Evolutionary conservation across 2,888 invertebrate genomes (phyloP), one percentile per base, ranked within the genome.

Genomic region (Diogma glabrata): DNA sequence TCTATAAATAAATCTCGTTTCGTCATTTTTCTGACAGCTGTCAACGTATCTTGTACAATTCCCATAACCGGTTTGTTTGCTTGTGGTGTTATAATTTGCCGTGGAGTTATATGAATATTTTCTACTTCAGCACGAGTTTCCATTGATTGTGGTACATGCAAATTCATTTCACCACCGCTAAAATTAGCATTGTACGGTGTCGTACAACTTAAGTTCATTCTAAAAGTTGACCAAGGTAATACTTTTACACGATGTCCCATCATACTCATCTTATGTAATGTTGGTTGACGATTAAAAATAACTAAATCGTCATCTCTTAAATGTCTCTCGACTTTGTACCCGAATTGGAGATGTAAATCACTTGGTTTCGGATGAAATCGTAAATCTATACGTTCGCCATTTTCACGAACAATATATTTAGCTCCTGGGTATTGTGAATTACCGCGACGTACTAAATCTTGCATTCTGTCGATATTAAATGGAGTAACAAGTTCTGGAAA

Each of bases 251-350:
- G 82, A 74, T 99, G 99, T 56, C 99, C 97, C 99, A 99, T 99
- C 99, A 99, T 99, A 84, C 92, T 92, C 99, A 99, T 99, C 73
- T 99, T 99, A 74, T 99, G 99, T 5, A 99, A 79, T 2, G 99
- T 99, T 0, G 99, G 99, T 68, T 99, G 99, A 57, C 99, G 87
- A 74, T 99, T 99, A 79, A 99, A 99, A 58, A 99, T 94, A 16
- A 99, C 92, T 56, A 95, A 77, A 72, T 99, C 99, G 54, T 95
- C 96, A 68, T 99, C 97, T 55, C 95, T 81, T 66, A 99, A 87
- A 71, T 99, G 99, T 30, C 99, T 74, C 67, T 99, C 99, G 1
- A 99, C 95, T 70, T 87, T 89, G 66, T 94, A 94, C 36, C 94
- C 94, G 67, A 89, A 91, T 66, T 96, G 94, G 55, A 97, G 74